Evolutionary conservation across 2,888 invertebrate species (phyloP), one percentile per base, ranked within the genome.

Genomic region (Dendrolimus pini): DNA sequence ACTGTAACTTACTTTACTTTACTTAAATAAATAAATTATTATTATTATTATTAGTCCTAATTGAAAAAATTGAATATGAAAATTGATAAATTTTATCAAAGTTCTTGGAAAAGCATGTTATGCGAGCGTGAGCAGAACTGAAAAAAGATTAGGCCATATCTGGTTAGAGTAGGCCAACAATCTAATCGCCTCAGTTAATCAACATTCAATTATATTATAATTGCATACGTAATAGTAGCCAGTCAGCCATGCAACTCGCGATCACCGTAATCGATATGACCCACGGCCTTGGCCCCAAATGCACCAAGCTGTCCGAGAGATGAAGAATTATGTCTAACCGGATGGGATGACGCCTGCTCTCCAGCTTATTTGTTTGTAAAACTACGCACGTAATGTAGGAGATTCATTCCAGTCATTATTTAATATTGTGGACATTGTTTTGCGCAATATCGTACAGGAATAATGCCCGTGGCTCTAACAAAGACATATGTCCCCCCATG

Each of bases 201-300:
- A 30, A 58, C 57, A 58, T 56, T 62, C 59, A 58, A 61, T 60
- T 64, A 61, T 52, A 61, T 60, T 64, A 61, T 52, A 60, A 60
- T 9, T 14, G 18, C 13, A 54, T 13, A 54, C 18, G 13, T 54
- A 54, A 18, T 54, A 54, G 54, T 54, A n/a, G 18, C 56, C 2
- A 75, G 67, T 72, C 70, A 73, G 65, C 72, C 72, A 77, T 75
- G 80, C 74, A 79, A 83, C 80, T 80, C 76, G 77, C 72, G 69
- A 76, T 71, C 72, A 69, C 71, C 75, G 85, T 80, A 86, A 88
- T 82, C 81, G 78, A 86, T 85, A 83, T 75, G 75, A 70, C 75
- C 70, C 71, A 68, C 66, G 68, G 69, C 87, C 86, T 85, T 86
- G 87, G 81, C 85, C 85, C 81, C 80, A 80, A 85, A 85, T 82